These are phyloP conservation scores for Myotis pilosus DNA, from an alignment of 2,797 vertebrate species.

Conservation along the genomic window DNA sequence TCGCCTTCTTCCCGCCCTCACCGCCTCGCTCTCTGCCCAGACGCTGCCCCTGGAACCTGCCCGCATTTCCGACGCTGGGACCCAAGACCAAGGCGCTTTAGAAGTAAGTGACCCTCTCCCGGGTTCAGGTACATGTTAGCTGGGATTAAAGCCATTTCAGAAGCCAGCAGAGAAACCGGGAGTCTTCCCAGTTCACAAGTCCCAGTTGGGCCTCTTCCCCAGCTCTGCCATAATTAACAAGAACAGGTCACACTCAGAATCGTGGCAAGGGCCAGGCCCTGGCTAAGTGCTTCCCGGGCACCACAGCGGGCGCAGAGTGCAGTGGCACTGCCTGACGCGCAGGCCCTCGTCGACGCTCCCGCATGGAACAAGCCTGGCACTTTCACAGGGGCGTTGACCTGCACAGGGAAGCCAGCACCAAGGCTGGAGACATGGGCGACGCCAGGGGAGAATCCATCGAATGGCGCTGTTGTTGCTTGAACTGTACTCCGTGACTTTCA, in stretches of 20 bases:
- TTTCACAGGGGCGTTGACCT: rapidly evolving
- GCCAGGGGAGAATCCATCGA: rapidly evolving
- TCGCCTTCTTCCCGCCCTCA: rapidly evolving
- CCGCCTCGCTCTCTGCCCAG: not conserved
- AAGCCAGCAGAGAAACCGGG: not conserved
- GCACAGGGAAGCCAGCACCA: not conserved
- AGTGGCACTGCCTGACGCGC: rapidly evolving
- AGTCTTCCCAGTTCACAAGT: not conserved
- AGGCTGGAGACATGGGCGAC: rapidly evolving
- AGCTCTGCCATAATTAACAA: not conserved
- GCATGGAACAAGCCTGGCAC: not conserved
- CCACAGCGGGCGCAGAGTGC: rapidly evolving
- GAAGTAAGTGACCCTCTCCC: rapidly evolving
- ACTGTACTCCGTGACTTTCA: rapidly evolving
- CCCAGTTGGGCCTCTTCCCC: not conserved
- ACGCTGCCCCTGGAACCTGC: not conserved
- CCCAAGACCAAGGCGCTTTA: rapidly evolving
- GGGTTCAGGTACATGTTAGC: rapidly evolving
- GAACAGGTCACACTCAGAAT: not conserved
- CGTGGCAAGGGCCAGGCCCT: rapidly evolving
- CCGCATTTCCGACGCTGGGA: rapidly evolving
- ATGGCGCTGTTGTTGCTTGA: not conserved
- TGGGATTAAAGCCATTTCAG: rapidly evolving
- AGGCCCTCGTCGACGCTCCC: rapidly evolving
- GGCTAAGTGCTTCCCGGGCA: rapidly evolving